Evolutionary conservation across 2,797 vertebrate genomes (phyloP), one percentile per base, ranked within the genome.

Genomic region (Florisuga fusca): DNA sequence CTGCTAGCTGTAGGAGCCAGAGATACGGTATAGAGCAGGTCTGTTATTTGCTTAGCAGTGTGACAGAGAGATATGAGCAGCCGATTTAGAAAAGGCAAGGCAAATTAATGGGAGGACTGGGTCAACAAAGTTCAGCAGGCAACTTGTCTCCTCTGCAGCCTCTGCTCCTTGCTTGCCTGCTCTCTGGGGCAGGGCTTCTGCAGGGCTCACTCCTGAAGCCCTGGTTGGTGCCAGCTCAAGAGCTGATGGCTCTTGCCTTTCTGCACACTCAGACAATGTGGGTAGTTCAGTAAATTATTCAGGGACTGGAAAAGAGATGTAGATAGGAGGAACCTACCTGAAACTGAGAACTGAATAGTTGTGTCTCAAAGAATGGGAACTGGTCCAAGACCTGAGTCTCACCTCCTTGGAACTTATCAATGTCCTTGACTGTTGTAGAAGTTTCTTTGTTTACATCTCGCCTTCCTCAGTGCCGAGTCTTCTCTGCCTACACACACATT

Each of bases 11-110:
- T n/a, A 94, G 94, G 73, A 90, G 61, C 89, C 87, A 91, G 90
- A 93, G 75, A 91, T 94, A 92, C 1, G 29, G 46, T 46, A 64
- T 45, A 88, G 72, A 93, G 78, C 81, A 95, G 82, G 67, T 88
- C 93, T 94, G 82, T 97, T 90, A 77, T 91, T 94, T 92, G 79
- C 84, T 88, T 87, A 92, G 86, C 89, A 78, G 84, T 89, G 77
- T 94, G 58, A 84, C 79, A 73, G 92, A 84, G 85, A 89, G 94
- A 96, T 92, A 93, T 4, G 12, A 75, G 74, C 92, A 90, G 84
- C 46, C 48, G 93, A 64, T 68, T 91, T 87, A 87, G 86, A 86
- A 85, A 43, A 85, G 16, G 38, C 72, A 89, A 53, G 78, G 89
- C 58, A 84, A 89, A 93, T 75, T 67, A n/a, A n/a, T 58, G 57